A percentile compares a stretch with the other conserved stretches of the same genome.
phyloP scores from a whole-genome alignment of 2,888 invertebrate genomes.

The Hypena proboscidalis region DNA sequence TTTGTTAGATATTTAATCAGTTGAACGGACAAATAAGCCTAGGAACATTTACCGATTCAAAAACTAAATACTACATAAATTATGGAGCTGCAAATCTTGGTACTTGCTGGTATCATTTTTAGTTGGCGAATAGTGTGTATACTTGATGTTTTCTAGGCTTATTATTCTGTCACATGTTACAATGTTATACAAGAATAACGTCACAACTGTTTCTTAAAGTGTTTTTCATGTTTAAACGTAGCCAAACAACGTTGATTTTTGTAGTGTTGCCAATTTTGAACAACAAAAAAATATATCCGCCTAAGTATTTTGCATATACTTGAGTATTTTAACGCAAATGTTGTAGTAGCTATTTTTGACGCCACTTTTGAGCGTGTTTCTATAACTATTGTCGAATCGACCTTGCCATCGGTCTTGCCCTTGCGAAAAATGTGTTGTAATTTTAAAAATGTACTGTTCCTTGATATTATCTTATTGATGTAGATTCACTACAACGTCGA shows the following conservation, averaged over 20 bases:
- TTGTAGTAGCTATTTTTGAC: conserved; percentile 20
- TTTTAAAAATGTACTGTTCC: not conserved
- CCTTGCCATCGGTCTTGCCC: conserved; percentile 34
- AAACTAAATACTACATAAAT: too few relatives aligned
- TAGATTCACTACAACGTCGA: not conserved
- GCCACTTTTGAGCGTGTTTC: conserved; percentile 13
- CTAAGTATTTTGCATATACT: conserved; percentile 29
- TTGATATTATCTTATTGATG: too few relatives aligned
- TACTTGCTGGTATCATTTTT: too few relatives aligned
- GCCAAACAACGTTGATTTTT: conserved; percentile 33
- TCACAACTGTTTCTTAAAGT: conserved; percentile 48
- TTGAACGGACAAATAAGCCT: too few relatives aligned
- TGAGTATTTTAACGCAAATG: conserved; percentile 29
- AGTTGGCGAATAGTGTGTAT: too few relatives aligned
- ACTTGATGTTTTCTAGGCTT: too few relatives aligned
- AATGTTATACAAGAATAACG: conserved; percentile 27
- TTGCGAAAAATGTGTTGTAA: conserved; percentile 5
- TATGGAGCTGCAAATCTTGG: too few relatives aligned
- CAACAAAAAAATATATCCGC: conserved; percentile 38
- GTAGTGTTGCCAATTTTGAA: conserved; percentile 37
- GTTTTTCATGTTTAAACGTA: conserved; percentile 44
- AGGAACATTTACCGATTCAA: too few relatives aligned
- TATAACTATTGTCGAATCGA: conserved; percentile 5
- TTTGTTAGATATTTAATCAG: too few relatives aligned
- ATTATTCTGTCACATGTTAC: conserved; percentile 29